Evolutionary conservation across 2,797 vertebrate species (phyloP).

Genomic region (Agapornis canus): DNA sequence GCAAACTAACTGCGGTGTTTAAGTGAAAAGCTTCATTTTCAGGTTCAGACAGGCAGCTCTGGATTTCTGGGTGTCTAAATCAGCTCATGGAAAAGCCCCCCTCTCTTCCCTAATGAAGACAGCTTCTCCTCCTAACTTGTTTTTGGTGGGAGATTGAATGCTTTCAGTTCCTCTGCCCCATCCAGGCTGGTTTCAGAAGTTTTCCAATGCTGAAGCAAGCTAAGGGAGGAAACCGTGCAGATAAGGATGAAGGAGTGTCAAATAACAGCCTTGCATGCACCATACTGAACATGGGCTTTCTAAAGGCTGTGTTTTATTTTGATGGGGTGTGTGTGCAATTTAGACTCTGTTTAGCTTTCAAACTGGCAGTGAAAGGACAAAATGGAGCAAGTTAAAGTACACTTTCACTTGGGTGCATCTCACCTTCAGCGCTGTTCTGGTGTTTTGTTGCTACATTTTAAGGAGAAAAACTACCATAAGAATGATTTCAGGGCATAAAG

Average conservation of each 20-base stretch:
- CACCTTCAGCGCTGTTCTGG: not conserved
- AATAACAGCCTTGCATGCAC: not conserved
- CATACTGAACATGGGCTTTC: not conserved
- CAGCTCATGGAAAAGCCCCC: not conserved
- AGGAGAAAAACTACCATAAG: not conserved
- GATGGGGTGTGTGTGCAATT: not conserved
- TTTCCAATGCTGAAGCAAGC: not conserved
- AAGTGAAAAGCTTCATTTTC: not conserved
- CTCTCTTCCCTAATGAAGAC: not conserved
- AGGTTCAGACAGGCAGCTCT: not conserved
- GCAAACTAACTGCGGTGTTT: not conserved
- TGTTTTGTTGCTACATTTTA: not conserved
- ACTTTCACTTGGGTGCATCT: not conserved
- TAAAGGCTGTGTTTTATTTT: conserved; percentile 8
- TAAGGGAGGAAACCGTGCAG: not conserved
- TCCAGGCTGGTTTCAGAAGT: not conserved
- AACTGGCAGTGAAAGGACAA: not conserved
- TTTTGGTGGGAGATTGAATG: not conserved
- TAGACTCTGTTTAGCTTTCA: conserved; percentile 2
- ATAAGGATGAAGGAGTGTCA: not conserved
- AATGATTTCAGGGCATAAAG: not conserved
- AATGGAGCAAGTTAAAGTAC: not conserved
- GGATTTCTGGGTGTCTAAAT: not conserved
- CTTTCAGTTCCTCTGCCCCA: not conserved
- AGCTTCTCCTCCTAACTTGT: not conserved